Evolutionary conservation across 2,888 invertebrate species (phyloP).

Genomic region (Dendrolimus houi): DNA sequence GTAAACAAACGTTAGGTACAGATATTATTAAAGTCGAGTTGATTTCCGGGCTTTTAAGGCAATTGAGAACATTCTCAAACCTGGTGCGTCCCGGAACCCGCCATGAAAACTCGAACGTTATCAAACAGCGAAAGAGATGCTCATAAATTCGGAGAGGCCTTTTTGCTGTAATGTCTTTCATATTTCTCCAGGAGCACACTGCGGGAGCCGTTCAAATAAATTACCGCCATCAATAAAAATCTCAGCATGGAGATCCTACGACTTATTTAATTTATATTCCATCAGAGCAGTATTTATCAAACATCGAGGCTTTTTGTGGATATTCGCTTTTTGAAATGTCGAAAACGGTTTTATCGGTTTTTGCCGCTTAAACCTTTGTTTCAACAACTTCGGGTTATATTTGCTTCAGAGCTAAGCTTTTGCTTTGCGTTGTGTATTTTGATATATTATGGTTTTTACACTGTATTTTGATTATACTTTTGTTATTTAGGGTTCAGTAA

Average conservation of each 20-base stretch:
- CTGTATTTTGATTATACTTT: not conserved
- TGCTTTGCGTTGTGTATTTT: not conserved
- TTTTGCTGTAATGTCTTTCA: constrained; percentile 74
- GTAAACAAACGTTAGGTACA: not conserved
- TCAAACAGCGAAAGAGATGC: constrained; percentile 67
- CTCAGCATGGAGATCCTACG: constrained; percentile 62
- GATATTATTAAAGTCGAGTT: constrained; percentile 9
- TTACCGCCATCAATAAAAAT: constrained; percentile 74
- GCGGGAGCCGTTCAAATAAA: constrained; percentile 73
- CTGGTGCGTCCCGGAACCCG: constrained; percentile 16
- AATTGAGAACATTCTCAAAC: constrained; percentile 42
- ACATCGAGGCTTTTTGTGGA: constrained; percentile 44
- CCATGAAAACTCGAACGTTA: constrained; percentile 40
- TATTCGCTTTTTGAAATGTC: constrained; percentile 24
- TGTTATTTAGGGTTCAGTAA: too few species aligned
- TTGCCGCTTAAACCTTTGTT: constrained; percentile 9
- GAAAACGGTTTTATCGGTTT: constrained; percentile 21
- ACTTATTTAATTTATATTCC: constrained; percentile 76
- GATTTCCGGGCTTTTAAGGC: constrained; percentile 42
- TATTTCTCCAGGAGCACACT: constrained; percentile 70
- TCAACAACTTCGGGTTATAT: not conserved
- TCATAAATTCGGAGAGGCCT: constrained; percentile 72
- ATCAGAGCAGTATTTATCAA: constrained; percentile 68
- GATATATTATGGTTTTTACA: not conserved
- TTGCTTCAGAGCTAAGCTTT: not conserved